Conservation (phyloP, 2,113 vertebrate genomes). For the Ageneiosus marmoratus region DNA sequence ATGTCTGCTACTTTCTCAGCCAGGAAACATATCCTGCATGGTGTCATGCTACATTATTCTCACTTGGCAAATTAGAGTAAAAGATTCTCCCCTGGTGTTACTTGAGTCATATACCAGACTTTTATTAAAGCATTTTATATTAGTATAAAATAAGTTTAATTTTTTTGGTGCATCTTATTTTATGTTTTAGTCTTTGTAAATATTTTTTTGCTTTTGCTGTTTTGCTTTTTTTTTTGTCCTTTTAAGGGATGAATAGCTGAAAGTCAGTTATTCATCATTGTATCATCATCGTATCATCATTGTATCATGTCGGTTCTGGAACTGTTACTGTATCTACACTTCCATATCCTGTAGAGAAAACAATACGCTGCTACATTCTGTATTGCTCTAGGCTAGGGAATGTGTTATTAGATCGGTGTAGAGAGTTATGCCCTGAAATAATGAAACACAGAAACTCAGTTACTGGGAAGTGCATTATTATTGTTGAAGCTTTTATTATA, state of each 20-base stretch:
- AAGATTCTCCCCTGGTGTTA: not conserved
- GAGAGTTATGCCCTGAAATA: not conserved
- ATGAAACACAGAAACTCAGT: not conserved
- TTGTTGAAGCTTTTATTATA: too few relatives aligned
- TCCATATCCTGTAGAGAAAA: not conserved
- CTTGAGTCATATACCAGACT: not conserved
- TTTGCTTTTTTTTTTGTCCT: not conserved
- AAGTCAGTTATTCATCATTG: not conserved
- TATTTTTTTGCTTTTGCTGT: not conserved
- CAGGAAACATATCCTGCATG: not conserved
- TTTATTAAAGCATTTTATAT: not conserved
- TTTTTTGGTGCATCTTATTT: not conserved
- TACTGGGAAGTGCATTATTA: not conserved
- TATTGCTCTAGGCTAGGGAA: not conserved
- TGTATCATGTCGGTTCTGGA: not conserved
- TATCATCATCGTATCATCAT: not conserved
- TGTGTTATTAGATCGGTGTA: not conserved
- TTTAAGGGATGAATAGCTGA: not conserved
- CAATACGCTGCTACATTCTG: not conserved
- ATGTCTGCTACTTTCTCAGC: not conserved
- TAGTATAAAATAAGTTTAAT: not conserved
- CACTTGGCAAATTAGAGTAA: not conserved
- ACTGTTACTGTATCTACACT: constrained; percentile 5
- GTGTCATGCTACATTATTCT: not conserved
- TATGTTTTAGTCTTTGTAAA: not conserved